These are phyloP conservation scores for Chrysemys picta DNA, from an alignment of 2,113 vertebrate species.

Conservation along the genomic window DNA sequence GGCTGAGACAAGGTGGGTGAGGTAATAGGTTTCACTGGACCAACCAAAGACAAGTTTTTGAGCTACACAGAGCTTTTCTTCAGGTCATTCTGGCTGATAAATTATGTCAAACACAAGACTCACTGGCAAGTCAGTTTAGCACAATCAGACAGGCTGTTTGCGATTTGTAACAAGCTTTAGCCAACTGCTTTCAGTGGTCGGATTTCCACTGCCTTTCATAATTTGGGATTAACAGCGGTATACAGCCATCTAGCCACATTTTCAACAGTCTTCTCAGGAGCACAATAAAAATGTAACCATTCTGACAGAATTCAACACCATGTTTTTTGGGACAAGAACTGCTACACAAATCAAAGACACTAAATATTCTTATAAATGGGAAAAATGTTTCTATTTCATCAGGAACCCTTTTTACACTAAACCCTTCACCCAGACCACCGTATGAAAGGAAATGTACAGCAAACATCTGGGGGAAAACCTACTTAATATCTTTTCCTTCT, in stretches of 20 bases:
- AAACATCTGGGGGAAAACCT: not conserved
- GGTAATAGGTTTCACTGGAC: not conserved
- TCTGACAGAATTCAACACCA: not conserved
- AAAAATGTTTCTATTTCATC: not conserved
- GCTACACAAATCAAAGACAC: not conserved
- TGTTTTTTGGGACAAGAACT: not conserved
- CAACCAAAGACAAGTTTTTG: not conserved
- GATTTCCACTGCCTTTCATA: not conserved
- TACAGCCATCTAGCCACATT: not conserved
- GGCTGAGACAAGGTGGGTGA: not conserved
- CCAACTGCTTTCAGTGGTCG: not conserved
- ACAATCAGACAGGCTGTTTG: not conserved
- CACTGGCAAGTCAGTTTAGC: not conserved
- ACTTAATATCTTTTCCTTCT: not conserved
- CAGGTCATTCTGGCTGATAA: not conserved
- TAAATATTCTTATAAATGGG: not conserved
- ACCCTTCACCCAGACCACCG: not conserved
- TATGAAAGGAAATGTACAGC: not conserved
- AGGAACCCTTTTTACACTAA: conserved; percentile 1
- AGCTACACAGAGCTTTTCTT: not conserved
- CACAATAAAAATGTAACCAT: not conserved
- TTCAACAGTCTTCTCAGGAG: not conserved
- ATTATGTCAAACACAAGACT: not conserved
- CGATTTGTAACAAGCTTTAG: not conserved
- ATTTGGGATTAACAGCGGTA: not conserved